These are phyloP conservation scores for Cryptocephalus moraei DNA, from an alignment of 2,888 invertebrate species.

Conservation along the genomic window DNA sequence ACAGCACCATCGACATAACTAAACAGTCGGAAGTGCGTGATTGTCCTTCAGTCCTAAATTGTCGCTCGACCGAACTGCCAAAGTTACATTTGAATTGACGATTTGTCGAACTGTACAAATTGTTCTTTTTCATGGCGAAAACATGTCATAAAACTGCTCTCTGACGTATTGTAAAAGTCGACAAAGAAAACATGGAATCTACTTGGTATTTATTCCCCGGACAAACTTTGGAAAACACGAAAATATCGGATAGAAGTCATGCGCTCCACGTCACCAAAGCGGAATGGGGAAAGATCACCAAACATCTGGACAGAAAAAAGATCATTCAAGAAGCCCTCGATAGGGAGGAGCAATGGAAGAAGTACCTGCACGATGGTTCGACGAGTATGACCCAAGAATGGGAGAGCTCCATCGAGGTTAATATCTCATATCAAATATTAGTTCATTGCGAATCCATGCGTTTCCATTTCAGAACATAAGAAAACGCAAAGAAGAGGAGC, in stretches of 20 bases:
- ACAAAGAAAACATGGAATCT: slow-evolving; percentile 25
- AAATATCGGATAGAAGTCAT: slow-evolving; percentile 28
- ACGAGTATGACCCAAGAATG: slow-evolving; percentile 37
- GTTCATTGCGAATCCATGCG: no score
- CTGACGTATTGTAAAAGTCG: no score
- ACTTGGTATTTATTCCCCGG: slow-evolving; percentile 30
- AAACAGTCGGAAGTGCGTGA: no score
- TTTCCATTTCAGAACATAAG: slow-evolving; percentile 18
- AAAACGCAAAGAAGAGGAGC: slow-evolving; percentile 21
- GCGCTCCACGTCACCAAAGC: slow-evolving; percentile 28
- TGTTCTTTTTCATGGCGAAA: no score
- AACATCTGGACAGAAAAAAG: slow-evolving; percentile 29
- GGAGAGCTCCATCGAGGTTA: slow-evolving; percentile 38
- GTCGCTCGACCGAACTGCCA: no score
- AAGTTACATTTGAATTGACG: no score
- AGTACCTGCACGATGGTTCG: slow-evolving; percentile 35
- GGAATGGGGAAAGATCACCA: slow-evolving; percentile 29
- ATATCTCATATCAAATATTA: no score
- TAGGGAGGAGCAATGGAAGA: slow-evolving; percentile 32
- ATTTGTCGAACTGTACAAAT: no score
- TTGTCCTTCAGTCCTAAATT: no score
- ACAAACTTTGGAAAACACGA: slow-evolving; percentile 28
- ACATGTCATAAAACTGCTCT: no score
- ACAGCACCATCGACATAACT: no score
- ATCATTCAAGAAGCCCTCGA: slow-evolving; percentile 26